Conservation (phyloP, 2,888 invertebrate species). For the Apeira syringaria region DNA sequence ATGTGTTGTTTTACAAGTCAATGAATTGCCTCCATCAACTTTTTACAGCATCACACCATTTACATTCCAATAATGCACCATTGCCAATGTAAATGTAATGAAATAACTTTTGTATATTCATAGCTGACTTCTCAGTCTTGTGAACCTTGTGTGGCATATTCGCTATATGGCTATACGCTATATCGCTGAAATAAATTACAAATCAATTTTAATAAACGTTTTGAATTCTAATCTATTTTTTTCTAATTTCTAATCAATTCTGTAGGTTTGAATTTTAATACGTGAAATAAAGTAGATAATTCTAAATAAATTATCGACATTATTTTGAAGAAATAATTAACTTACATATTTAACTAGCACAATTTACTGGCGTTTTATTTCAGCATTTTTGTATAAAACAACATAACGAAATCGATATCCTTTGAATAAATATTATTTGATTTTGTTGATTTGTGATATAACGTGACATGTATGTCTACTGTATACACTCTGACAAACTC, state of each 20-base stretch:
- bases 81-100: slow-evolving; percentile 44
- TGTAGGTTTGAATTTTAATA: no score
- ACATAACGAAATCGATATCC: no score
- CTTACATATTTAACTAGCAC: no score
- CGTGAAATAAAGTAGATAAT: slow-evolving; percentile 39
- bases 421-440: no score
- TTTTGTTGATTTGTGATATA: slow-evolving; percentile 18
- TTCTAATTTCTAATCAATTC: no score
- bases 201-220: slow-evolving; percentile 8
- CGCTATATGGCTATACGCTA: slow-evolving; percentile 5
- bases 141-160: neutral
- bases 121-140: neutral
- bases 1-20: neutral
- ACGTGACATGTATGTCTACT: no score
- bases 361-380: no score
- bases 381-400: no score
- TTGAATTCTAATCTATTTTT: no score
- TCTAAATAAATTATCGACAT: slow-evolving; percentile 39
- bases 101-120: no score
- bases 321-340: slow-evolving; percentile 27
- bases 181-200: slow-evolving; percentile 4
- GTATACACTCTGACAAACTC: no score
- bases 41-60: slow-evolving; percentile 26
- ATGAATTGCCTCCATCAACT: neutral
- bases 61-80: slow-evolving; percentile 41